Base-by-base conservation (phyloP, 2,797 vertebrate genomes). In the Etheostoma perlongum region DNA sequence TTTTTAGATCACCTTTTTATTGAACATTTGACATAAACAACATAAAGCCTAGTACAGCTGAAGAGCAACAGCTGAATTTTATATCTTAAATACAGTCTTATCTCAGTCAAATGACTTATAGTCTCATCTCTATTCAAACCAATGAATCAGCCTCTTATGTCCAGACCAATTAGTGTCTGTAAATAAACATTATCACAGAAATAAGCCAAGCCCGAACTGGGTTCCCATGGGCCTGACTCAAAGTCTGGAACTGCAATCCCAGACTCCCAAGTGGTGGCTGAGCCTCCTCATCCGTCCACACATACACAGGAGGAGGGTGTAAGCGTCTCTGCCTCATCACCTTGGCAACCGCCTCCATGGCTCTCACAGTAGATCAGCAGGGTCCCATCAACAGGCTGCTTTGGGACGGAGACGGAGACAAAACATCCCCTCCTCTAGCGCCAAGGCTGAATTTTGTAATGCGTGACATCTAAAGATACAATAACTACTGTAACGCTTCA, bases 211-310 rank as follows among this genome's bases (percentile, higher is more conserved):
- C 46, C 62, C 13, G 48, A 67, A 53, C 58, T 65, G 25, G 60
- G 6, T 88, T 88, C 80, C 74, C 65, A 72, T 72, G 59, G 46
- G 74, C 30, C 79, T 88, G 83, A 88, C 71, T 90, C 88, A 88
- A 23, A 27, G 78, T 67, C 83, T 85, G 83, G 42, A 76, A 59
- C 77, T 82, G 70, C 57, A 67, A 60, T 82, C 76, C 83, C 87
- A 91, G 85, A 88, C 67, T 5, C 59, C 81, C 87, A 88, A 86
- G 76, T 89, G 84, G 78, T 81, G 67, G 27, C 77, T 48, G 73
- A 76, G 74, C 84, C 78, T 88, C 81, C 78, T 78, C 83, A 61
- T 90, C 80, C 77, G 52, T 87, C 71, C 67, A n/a, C 82, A 75
- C 78, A 78, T 27, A 19, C 60, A 60, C 71, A 72, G n/a, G 57